phyloP scores from a whole-genome alignment of 2,797 vertebrate species.

The Premnoplex brunnescens region DNA sequence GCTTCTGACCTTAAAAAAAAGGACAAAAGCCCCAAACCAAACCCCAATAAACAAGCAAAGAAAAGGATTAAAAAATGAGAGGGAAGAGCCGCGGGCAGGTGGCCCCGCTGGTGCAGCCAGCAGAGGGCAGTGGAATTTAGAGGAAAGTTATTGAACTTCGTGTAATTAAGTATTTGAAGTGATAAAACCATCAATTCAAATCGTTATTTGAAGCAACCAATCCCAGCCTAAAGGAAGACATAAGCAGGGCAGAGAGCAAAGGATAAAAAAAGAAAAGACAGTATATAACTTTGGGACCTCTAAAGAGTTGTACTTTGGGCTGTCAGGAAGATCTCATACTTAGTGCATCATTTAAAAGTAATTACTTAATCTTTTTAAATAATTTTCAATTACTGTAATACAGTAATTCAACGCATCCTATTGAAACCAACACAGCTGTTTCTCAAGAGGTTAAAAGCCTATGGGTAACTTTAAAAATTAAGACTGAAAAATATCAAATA shows the following conservation, averaged over 20 bases:
- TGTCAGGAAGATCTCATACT: not conserved
- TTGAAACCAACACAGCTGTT: not conserved
- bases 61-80: too few relatives aligned
- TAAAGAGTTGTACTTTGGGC: not conserved
- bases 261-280: not conserved
- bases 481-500: not conserved
- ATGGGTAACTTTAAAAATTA: not conserved
- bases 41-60: fast-evolving
- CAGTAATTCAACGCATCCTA: not conserved
- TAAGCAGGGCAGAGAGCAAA: not conserved
- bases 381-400: not conserved
- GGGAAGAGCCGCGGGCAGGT: not conserved
- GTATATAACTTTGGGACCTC: fast-evolving
- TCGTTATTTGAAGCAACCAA: not conserved
- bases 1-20: not conserved
- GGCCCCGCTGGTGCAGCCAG: not conserved
- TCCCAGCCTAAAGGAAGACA: not conserved
- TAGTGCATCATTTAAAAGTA: not conserved
- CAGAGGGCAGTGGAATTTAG: conserved; percentile 54
- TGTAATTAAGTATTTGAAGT: not conserved
- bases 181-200: not conserved
- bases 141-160: conserved; percentile 8
- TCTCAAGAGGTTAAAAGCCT: not conserved
- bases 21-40: fast-evolving
- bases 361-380: not conserved